Percentiles rank a stretch among this genome's conserved stretches.
phyloP scores from a whole-genome alignment of 2,888 invertebrate species.

The Calliopum simillimum region DNA sequence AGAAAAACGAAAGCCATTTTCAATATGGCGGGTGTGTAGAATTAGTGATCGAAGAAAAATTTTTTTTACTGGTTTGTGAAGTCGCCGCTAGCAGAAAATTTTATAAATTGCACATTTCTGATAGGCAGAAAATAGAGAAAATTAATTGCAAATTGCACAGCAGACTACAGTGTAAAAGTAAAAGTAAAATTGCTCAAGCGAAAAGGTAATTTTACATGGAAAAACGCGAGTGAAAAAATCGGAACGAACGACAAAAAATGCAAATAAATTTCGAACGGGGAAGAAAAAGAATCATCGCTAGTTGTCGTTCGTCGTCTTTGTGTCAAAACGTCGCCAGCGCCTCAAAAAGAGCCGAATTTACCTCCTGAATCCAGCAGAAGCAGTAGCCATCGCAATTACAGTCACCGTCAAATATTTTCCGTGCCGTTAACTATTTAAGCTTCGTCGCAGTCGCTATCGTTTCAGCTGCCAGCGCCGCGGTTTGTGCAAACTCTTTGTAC shows the following conservation, averaged over 20 bases:
- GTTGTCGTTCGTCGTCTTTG: slow-evolving; percentile 30
- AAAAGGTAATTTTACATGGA: slow-evolving; percentile 46
- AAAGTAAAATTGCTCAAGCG: slow-evolving; percentile 46
- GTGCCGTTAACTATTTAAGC: slow-evolving; percentile 24
- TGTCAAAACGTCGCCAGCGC: slow-evolving; percentile 18
- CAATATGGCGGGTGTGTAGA: no score
- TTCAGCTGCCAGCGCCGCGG: neutral
- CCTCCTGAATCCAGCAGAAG: slow-evolving; percentile 29
- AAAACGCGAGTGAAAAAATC: slow-evolving; percentile 46
- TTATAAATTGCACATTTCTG: slow-evolving; percentile 45
- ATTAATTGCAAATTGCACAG: slow-evolving; percentile 51
- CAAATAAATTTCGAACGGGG: slow-evolving; percentile 47
- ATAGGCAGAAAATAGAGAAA: slow-evolving; percentile 48
- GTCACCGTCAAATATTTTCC: slow-evolving; percentile 14
- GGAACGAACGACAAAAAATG: slow-evolving; percentile 53
- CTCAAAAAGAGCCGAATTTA: slow-evolving; percentile 1
- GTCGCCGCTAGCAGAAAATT: slow-evolving; percentile 52
- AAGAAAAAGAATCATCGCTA: slow-evolving; percentile 32
- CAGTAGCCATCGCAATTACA: slow-evolving; percentile 26
- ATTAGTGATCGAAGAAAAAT: slow-evolving; percentile 42
- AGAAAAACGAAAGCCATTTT: no score
- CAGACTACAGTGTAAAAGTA: slow-evolving; percentile 50
- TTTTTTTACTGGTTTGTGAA: slow-evolving; percentile 42
- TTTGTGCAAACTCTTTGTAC: neutral
- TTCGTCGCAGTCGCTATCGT: slow-evolving; percentile 20